Base-by-base conservation (phyloP, 2,113 vertebrate species). In the Pelmatolapia mariae region DNA sequence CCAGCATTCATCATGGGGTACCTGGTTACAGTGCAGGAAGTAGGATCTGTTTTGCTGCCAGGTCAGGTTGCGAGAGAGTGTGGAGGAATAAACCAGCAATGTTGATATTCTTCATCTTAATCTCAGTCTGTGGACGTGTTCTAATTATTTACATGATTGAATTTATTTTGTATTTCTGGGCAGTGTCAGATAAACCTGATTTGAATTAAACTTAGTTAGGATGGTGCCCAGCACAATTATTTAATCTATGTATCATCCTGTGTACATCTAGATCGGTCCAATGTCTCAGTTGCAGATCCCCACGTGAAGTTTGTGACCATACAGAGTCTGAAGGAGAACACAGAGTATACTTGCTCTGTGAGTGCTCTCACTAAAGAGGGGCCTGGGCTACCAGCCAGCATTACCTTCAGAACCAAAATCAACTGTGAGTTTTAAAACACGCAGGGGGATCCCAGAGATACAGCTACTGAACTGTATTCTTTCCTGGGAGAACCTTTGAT, bases 1-100 rank as follows among this genome's bases (percentile, higher is more conserved):
- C 71, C 86, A 2, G 95, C 93, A 2, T 96, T 96, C 54, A 95
- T 96, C 87, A 92, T 81, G 5, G 94, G 94, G 76, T 96, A 95
- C 63, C 36, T 81, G 63, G 88, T 96, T 10, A 91, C 79, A 1
- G 57, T 88, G 22, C 86, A 88, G 56, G 43, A 84, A 45, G 33
- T 38, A 4, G 84, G 57, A 56, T 36, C 86, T 3, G 24, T 61
- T 5, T 24, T 1, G 7, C 19, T 13, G 26, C 18, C 29, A 9
- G 73, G 50, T 87, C 76, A 63, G n/a, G 16, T 15, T 61, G 11
- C 4, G 6, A 52, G 89, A 86, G 15, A 33, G 89, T 81, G 22
- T 78, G 63, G 26, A 81, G 22, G 11, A 66, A 71, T 68, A 63
- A 24, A 16, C 10, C 11, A 24, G 4, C 6, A 43, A 4, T 63